Base-by-base conservation (phyloP, 2,797 vertebrate genomes). In the Poecilia picta region DNA sequence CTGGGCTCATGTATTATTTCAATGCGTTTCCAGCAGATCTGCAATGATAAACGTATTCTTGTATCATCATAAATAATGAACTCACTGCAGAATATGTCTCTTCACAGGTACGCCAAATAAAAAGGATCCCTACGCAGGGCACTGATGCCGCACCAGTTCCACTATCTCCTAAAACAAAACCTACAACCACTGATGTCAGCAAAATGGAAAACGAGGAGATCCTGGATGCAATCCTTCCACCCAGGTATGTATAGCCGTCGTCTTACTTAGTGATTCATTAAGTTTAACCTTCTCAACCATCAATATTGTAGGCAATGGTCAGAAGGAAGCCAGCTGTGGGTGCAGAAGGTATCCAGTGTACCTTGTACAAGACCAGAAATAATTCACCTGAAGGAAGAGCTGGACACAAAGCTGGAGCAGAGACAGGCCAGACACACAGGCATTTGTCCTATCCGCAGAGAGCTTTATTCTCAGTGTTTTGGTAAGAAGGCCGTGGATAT, bases 381-480 rank as follows among this genome's bases (percentile, higher is more conserved):
- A 5, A 87, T 98, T 1, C 90, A 93, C 3, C 93, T 99, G 2
- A 96, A 97, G 90, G 97, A 98, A 77, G 95, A 96, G 81, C 94
- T 99, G 88, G 96, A 98, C 84, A 89, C 90, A 72, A 96, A 95
- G 92, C 91, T 99, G 83, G 96, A 95, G 92, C 96, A 97, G 91
- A 95, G 95, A 72, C 97, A 98, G 89, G 98, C 98, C 8, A 95
- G 96, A 74, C 95, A 97, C 84, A 98, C 97, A 0, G 98, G 98
- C 59, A 97, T 99, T 91, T 99, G 98, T 74, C 97, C 97, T 0
- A 94, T 98, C 20, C 97, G 98, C 85, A 91, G 98, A 83, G 97
- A 98, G 86, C 96, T 99, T 8, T 99, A 98, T 88, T 90, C 95
- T 0, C 97, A 99, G 91, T 98, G 97, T 90, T 99, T 99, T 6